phyloP scores from a whole-genome alignment of 2,797 vertebrate species.

The Hephaestus fuliginosus region DNA sequence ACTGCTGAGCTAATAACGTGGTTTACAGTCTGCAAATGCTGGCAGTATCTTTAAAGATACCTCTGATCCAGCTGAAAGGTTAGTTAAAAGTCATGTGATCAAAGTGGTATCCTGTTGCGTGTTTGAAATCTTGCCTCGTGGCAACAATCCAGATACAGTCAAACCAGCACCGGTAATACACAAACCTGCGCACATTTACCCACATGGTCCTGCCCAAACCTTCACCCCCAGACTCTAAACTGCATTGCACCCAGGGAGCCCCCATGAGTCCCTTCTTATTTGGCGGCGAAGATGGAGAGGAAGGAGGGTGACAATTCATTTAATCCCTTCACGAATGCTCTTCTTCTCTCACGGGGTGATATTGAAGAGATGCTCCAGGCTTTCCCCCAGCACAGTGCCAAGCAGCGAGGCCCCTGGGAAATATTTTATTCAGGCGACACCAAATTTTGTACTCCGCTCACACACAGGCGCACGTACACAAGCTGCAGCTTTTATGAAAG shows the following conservation, averaged over 20 bases:
- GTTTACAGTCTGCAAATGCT: background rate
- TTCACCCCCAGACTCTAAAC: conserved; percentile 1
- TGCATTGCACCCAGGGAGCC: conserved; percentile 30
- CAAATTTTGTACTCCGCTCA: conserved; percentile 73
- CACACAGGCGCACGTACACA: conserved; percentile 51
- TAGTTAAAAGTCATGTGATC: background rate
- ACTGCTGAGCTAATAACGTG: background rate
- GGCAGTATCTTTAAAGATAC: background rate
- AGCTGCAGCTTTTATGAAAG: conserved; percentile 67
- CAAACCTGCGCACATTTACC: conserved; percentile 10
- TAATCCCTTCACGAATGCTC: conserved; percentile 77
- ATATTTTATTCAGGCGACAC: conserved; percentile 83
- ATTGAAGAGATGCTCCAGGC: conserved; percentile 79
- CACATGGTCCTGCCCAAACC: conserved; percentile 45
- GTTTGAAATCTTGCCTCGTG: conserved; percentile 13
- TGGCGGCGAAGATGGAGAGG: conserved; percentile 24
- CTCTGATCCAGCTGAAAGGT: conserved; percentile 17
- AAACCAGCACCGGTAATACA: conserved; percentile 3
- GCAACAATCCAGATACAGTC: conserved; percentile 7
- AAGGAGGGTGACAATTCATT: conserved; percentile 75
- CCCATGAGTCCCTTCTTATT: conserved; percentile 43
- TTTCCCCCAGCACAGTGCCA: conserved; percentile 75
- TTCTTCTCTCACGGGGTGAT: conserved; percentile 68
- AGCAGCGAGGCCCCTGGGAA: conserved; percentile 76
- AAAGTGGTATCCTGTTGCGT: conserved; percentile 7